phyloP scores from a whole-genome alignment of 2,797 vertebrate genomes.

The Eutrigla gurnardus region DNA sequence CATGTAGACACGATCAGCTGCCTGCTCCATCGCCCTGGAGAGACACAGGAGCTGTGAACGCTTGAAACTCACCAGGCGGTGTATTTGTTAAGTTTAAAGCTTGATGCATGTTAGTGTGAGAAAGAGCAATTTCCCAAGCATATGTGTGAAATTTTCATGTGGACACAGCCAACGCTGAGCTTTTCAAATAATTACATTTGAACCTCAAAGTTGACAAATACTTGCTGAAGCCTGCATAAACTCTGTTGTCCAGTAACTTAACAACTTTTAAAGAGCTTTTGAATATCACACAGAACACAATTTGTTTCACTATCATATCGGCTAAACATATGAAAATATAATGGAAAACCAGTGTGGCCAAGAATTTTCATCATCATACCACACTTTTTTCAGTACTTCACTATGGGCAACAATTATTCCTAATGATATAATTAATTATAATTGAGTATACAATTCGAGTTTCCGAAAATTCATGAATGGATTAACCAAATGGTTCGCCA shows the following conservation, averaged over 20 bases:
- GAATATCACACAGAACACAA: not conserved
- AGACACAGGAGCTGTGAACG: not conserved
- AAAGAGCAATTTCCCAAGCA: not conserved
- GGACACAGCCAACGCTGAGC: not conserved
- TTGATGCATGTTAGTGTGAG: not conserved
- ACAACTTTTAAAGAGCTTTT: not conserved
- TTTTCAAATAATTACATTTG: not conserved
- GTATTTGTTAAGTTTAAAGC: not conserved
- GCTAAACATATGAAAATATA: not conserved
- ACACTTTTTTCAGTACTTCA: not conserved
- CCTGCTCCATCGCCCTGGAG: slow-evolving; percentile 75
- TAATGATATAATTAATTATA: not conserved
- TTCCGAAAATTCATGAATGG: no score
- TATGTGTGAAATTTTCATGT: not conserved
- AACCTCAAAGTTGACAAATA: not conserved
- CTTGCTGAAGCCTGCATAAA: no score
- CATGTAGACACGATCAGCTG: slow-evolving; percentile 78
- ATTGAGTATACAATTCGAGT: no score
- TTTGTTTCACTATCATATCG: not conserved
- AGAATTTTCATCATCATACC: not conserved
- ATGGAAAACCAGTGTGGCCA: not conserved
- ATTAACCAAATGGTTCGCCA: no score
- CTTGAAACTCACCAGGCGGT: not conserved
- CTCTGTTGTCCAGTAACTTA: no score
- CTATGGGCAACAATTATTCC: no score